Evolutionary conservation across 64 coral and sea anemone genomes (phyloP).

Genomic region (Montipora foliosa): DNA sequence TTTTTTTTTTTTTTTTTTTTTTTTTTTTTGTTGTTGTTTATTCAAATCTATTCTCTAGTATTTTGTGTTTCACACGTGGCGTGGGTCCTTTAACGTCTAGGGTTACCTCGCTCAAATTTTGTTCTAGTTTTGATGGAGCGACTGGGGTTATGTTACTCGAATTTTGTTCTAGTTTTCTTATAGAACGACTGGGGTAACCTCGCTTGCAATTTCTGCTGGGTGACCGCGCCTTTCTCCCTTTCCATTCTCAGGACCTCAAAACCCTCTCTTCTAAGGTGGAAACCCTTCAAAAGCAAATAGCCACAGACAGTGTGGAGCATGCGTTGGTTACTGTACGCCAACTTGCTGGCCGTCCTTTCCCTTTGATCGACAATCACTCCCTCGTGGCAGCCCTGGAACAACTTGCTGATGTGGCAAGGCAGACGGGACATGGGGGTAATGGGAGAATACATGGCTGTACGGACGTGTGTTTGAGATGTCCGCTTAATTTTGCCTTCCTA

Average conservation of each 20-base stretch:
- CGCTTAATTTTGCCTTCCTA: too few relatives aligned
- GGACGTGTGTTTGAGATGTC: too few relatives aligned
- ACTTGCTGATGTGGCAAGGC: constrained; percentile 5
- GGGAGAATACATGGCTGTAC: too few relatives aligned
- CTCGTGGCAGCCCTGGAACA: constrained; percentile 14
- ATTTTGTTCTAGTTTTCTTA: not conserved
- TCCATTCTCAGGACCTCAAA: not conserved
- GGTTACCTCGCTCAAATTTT: constrained; percentile 1
- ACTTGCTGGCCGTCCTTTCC: constrained; percentile 2
- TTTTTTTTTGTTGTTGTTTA: not conserved
- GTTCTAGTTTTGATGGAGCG: not conserved
- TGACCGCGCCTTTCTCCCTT: not conserved
- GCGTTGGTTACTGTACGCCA: constrained; percentile 30
- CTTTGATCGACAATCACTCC: not conserved
- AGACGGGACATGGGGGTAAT: not conserved
- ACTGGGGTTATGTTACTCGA: not conserved
- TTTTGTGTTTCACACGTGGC: not conserved
- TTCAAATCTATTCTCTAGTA: not conserved
- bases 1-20: not conserved
- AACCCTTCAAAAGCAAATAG: constrained; percentile 22
- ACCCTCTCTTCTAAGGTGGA: constrained; percentile 19
- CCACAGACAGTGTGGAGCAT: not conserved
- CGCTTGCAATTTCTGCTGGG: not conserved
- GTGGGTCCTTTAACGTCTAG: not conserved
- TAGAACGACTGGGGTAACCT: not conserved